These are phyloP conservation scores for Dynastes tityus DNA, from an alignment of 2,888 invertebrate genomes.

Conservation along the genomic window DNA sequence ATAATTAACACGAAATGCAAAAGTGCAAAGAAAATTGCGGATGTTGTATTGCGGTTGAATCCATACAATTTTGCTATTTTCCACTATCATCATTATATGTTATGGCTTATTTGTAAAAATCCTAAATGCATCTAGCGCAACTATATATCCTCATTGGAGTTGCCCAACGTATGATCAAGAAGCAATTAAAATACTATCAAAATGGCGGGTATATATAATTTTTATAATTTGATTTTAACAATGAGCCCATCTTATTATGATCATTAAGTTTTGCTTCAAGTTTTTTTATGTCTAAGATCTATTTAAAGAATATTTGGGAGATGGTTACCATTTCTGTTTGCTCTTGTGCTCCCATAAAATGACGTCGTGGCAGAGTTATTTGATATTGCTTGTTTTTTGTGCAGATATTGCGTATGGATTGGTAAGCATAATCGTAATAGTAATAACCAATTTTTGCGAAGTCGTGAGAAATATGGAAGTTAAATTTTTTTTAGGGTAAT, in stretches of 20 bases:
- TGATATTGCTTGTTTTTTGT: neutral
- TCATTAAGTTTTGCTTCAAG: neutral
- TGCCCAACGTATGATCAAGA: neutral
- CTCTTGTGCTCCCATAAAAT: neutral
- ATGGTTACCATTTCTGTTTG: neutral
- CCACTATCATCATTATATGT: neutral
- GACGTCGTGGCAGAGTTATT: neutral
- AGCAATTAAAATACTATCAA: conserved; percentile 7
- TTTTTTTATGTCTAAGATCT: neutral
- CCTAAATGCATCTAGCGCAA: neutral
- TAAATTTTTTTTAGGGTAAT: too few relatives aligned
- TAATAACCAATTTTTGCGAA: too few relatives aligned
- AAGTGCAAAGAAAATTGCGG: neutral
- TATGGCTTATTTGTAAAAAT: too few relatives aligned
- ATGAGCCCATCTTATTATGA: neutral
- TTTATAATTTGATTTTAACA: neutral
- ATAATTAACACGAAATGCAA: neutral
- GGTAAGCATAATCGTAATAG: neutral
- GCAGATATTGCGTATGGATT: neutral
- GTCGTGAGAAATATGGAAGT: too few relatives aligned
- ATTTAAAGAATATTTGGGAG: neutral
- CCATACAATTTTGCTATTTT: neutral
- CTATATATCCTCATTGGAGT: neutral
- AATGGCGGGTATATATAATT: neutral
- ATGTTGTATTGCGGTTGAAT: neutral